phyloP scores from a whole-genome alignment of 2,113 vertebrate genomes.

The Tursiops truncatus region DNA sequence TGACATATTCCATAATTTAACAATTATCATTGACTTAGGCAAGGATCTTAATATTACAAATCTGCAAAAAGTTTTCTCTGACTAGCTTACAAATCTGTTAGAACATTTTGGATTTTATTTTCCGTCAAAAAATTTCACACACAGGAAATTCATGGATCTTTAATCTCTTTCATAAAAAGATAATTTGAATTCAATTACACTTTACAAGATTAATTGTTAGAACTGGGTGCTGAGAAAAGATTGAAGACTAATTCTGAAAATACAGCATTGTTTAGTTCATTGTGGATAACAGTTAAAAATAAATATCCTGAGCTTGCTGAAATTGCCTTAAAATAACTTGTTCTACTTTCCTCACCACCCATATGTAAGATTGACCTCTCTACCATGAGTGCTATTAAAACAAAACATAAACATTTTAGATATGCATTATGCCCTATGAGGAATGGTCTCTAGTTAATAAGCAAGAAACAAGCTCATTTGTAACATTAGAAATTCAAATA shows the following conservation, averaged over 20 bases:
- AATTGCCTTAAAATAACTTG: conserved; percentile 39
- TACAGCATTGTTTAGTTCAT: background rate
- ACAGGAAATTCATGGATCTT: background rate
- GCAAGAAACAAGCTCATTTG: background rate
- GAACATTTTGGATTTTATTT: conserved; percentile 41
- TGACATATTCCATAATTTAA: conserved; percentile 23
- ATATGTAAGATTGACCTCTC: background rate
- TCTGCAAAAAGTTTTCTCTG: conserved; percentile 45
- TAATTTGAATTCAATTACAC: conserved; percentile 53
- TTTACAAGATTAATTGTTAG: conserved; percentile 54
- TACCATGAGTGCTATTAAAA: conserved; percentile 43
- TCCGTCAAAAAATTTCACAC: conserved; percentile 43
- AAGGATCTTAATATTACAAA: conserved; percentile 17
- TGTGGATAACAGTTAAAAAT: conserved; percentile 43
- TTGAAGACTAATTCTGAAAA: conserved; percentile 44
- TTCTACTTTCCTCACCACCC: background rate
- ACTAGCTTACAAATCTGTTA: conserved; percentile 24
- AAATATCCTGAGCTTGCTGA: conserved; percentile 34
- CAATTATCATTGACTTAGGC: conserved; percentile 20
- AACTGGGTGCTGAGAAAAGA: conserved; percentile 31
- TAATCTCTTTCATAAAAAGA: conserved; percentile 26
- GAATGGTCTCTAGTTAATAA: background rate
- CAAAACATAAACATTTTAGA: conserved; percentile 45
- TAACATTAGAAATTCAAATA: conserved; percentile 34
- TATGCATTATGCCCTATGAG: background rate